A percentile compares a stretch with the other conserved stretches of the same genome.
These are phyloP conservation scores for Hyperoplus lanceolatus DNA, from an alignment of 2,797 vertebrate genomes.

Conservation along the genomic window DNA sequence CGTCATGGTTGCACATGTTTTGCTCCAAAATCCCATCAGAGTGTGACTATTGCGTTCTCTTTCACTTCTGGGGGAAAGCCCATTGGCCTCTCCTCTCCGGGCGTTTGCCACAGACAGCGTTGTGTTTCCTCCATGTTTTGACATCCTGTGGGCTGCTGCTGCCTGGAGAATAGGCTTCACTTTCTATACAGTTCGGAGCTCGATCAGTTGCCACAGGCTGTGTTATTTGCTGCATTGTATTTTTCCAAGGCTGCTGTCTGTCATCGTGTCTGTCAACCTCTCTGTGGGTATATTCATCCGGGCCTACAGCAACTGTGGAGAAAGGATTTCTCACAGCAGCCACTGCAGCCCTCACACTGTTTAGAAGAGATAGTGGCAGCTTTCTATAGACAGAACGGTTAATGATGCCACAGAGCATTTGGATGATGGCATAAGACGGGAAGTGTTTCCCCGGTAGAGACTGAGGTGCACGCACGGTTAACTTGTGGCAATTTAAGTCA, in stretches of 20 bases:
- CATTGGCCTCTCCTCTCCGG: constrained; percentile 5
- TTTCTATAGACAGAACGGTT: constrained; percentile 11
- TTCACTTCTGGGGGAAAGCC: not conserved
- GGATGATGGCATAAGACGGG: constrained; percentile 6
- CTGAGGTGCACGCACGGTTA: not conserved
- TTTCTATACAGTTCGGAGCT: constrained; percentile 17
- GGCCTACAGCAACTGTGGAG: constrained; percentile 1
- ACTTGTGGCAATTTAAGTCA: not conserved
- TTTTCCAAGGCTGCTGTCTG: constrained; percentile 34
- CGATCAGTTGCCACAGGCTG: constrained; percentile 33
- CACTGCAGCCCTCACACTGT: constrained; percentile 13
- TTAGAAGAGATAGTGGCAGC: not conserved
- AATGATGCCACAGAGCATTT: constrained; percentile 17
- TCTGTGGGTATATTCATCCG: constrained; percentile 24
- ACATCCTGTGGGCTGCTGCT: not conserved
- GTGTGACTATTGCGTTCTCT: constrained; percentile 22
- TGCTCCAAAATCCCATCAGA: constrained; percentile 7
- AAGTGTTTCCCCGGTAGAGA: not conserved
- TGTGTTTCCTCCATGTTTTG: constrained; percentile 15
- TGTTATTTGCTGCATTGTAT: constrained; percentile 50
- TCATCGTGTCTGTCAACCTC: constrained; percentile 9
- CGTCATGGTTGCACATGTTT: not conserved
- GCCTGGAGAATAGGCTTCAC: constrained; percentile 23
- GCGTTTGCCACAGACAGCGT: not conserved
- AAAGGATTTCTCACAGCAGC: constrained; percentile 33